These are phyloP conservation scores for Hexactinellida sp. DNA, from an alignment of 37 sponge, comb jelly and placozoan species.

Conservation along the genomic window DNA sequence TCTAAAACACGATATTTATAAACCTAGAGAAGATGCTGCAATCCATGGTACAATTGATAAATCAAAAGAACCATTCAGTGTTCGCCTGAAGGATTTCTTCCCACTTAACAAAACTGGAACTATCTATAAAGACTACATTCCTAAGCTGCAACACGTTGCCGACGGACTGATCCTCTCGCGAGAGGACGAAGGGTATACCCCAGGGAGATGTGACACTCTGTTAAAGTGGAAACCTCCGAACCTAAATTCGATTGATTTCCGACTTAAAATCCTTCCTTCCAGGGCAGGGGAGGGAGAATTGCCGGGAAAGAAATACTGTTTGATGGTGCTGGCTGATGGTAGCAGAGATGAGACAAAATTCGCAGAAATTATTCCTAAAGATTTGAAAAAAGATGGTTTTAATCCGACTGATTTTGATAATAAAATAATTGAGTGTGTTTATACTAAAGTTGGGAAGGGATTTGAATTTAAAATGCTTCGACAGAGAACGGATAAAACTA, in stretches of 20 bases:
- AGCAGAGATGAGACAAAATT: background rate
- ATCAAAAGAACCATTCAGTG: constrained; percentile 61
- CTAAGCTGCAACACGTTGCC: constrained; percentile 60
- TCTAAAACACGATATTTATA: constrained; percentile 53
- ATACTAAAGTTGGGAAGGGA: constrained; percentile 9
- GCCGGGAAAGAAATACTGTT: background rate
- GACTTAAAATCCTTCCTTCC: constrained; percentile 34
- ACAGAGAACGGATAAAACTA: constrained; percentile 79
- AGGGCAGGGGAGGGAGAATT: background rate
- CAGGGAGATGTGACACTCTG: constrained; percentile 48
- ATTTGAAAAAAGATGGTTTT: background rate
- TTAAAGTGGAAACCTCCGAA: constrained; percentile 96
- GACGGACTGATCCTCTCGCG: constrained; percentile 88
- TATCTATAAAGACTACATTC: constrained; percentile 35
- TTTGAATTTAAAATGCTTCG: constrained; percentile 73
- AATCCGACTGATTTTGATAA: constrained; percentile 32
- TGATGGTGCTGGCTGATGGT: background rate
- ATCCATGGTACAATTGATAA: constrained; percentile 38
- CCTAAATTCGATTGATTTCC: constrained; percentile 86
- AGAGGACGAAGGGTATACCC: constrained; percentile 50
- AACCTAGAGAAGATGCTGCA: constrained; percentile 71
- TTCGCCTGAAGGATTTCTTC: constrained; percentile 68
- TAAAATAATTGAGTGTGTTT: constrained; percentile 84
- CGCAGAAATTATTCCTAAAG: background rate
- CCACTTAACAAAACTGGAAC: constrained; percentile 28